phyloP scores from a whole-genome alignment of 2,888 invertebrate species.

The Ferrisia virgata region DNA sequence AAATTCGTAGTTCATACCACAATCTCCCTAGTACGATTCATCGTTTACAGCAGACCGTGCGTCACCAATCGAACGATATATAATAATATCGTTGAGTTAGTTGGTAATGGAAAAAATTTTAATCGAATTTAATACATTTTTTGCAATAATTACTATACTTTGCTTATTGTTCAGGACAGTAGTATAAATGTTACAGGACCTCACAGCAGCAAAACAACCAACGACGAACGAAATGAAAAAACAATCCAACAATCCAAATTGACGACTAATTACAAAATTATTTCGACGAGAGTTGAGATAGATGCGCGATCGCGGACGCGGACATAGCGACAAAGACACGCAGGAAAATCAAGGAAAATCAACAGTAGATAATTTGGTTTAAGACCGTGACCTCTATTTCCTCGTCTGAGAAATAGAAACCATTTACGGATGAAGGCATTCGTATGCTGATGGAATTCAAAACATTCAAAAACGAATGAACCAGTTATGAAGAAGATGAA shows the following conservation, averaged over 20 bases:
- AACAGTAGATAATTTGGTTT: conserved; percentile 7
- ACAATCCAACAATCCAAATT: neutral
- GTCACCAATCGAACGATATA: too few relatives aligned
- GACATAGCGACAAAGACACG: too few relatives aligned
- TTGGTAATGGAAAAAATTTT: too few relatives aligned
- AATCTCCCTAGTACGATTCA: too few relatives aligned
- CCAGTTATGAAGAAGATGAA: conserved; percentile 6
- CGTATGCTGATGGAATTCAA: conserved; percentile 26
- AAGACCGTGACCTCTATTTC: conserved; percentile 20
- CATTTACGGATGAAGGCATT: conserved; percentile 26
- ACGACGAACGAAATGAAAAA: neutral
- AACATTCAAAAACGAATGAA: conserved; percentile 13
- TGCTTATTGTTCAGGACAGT: too few relatives aligned
- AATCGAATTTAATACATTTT: too few relatives aligned
- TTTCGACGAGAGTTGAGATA: neutral
- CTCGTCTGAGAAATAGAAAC: conserved; percentile 15
- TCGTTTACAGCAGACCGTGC: too few relatives aligned
- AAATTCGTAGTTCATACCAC: too few relatives aligned
- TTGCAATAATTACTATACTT: too few relatives aligned
- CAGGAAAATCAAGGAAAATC: neutral
- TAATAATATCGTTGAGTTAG: too few relatives aligned
- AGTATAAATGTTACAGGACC: too few relatives aligned
- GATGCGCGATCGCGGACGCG: neutral
- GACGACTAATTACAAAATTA: neutral
- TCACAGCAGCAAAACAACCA: too few relatives aligned